Percentiles rank a stretch among this genome's conserved stretches.
Conservation (phyloP, 1,140 invertebrate genomes). For the Colletes latitarsis region DNA sequence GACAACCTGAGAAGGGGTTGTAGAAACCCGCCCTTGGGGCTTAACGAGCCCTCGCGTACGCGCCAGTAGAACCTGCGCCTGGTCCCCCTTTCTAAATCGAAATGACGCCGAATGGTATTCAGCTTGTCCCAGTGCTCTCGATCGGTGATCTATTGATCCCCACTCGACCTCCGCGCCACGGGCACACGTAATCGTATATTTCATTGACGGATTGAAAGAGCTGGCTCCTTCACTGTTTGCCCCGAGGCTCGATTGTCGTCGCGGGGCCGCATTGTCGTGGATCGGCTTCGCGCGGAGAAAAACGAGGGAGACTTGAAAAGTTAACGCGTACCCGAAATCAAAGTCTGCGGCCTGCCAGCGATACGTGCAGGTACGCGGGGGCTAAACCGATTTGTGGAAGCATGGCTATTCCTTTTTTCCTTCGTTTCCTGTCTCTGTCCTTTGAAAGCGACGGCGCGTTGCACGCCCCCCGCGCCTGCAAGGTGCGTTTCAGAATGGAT, state of each 20-base stretch:
- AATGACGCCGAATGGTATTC: conserved; percentile 64
- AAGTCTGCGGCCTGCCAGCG: conserved; percentile 6
- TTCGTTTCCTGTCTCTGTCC: too few relatives aligned
- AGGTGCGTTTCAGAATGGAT: conserved; percentile 10
- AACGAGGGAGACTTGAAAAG: not conserved
- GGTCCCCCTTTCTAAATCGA: conserved; percentile 51
- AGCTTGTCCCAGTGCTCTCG: conserved; percentile 59
- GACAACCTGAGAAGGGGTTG: conserved; percentile 72
- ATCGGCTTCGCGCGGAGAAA: conserved; percentile 9
- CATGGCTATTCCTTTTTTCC: not conserved
- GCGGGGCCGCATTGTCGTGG: conserved; percentile 37
- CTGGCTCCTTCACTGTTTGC: conserved; percentile 48
- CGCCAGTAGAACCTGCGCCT: conserved; percentile 72
- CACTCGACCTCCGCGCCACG: conserved; percentile 68
- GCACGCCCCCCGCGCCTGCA: not conserved
- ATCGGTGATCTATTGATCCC: conserved; percentile 75
- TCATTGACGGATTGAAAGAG: conserved; percentile 68
- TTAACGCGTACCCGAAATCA: conserved; percentile 13
- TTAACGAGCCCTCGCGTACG: conserved; percentile 56
- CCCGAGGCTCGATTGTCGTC: conserved; percentile 51
- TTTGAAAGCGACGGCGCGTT: conserved; percentile 1
- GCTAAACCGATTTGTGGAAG: conserved; percentile 7
- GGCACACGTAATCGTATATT: conserved; percentile 71
- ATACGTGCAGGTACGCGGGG: not conserved
- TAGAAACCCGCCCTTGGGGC: conserved; percentile 58